Conservation (phyloP, 2,113 vertebrate genomes). For the Oenanthe oenanthe region DNA sequence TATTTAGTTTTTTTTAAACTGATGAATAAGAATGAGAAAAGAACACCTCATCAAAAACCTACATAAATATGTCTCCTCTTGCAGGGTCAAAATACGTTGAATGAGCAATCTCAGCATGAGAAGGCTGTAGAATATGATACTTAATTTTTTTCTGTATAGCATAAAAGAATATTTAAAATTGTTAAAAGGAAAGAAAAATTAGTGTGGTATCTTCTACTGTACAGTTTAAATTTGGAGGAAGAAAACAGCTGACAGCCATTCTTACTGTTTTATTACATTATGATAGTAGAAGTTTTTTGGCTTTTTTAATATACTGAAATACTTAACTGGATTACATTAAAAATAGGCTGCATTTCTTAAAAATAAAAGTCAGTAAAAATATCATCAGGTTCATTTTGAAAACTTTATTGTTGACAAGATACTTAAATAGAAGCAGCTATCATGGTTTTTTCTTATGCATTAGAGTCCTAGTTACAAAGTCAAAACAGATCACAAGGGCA, state of each 20-base stretch:
- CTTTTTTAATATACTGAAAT: background rate
- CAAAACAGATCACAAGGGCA: slow-evolving; percentile 9
- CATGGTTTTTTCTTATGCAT: background rate
- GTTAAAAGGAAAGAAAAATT: background rate
- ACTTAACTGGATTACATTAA: background rate
- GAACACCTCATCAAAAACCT: accelerated
- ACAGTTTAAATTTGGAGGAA: background rate
- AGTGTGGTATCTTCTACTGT: background rate
- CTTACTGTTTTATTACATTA: background rate
- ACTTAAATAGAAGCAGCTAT: background rate
- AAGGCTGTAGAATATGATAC: background rate
- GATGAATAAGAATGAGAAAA: background rate
- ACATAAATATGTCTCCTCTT: background rate
- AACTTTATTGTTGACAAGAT: background rate
- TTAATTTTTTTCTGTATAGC: background rate
- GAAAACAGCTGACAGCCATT: background rate
- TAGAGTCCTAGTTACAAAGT: background rate
- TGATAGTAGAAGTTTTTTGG: background rate
- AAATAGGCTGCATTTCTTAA: background rate
- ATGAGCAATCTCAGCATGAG: background rate
- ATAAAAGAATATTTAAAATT: background rate
- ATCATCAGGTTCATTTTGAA: background rate
- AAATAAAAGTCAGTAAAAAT: background rate
- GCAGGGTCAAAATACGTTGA: background rate
- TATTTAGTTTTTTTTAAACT: background rate